Conservation (phyloP, 1,140 invertebrate species). For the Solen grandis region DNA sequence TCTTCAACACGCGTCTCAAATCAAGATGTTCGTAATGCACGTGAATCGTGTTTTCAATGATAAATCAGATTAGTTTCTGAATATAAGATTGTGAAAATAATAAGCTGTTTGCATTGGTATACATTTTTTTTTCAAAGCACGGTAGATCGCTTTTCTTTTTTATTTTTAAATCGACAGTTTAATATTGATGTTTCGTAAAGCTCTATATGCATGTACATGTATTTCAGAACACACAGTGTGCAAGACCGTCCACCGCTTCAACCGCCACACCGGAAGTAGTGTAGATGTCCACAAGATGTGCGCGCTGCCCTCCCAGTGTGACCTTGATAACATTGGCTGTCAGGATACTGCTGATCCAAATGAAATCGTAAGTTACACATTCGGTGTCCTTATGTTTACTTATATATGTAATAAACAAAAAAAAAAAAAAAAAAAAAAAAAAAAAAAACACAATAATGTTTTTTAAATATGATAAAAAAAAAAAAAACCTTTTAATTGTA, state of each 20-base stretch:
- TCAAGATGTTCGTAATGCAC: background rate
- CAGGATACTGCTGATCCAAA: constrained; percentile 2
- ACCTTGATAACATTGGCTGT: constrained; percentile 56
- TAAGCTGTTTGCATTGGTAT: background rate
- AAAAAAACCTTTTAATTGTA: background rate
- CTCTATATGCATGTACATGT: background rate
- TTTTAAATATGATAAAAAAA: background rate
- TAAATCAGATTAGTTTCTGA: background rate
- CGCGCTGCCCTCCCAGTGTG: constrained; percentile 54
- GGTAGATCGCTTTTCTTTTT: background rate
- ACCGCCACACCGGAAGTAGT: constrained; percentile 31
- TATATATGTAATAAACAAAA: background rate
- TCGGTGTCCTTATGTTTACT: background rate
- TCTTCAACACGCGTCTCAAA: no score
- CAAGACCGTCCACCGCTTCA: constrained; percentile 60
- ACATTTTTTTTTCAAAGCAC: background rate
- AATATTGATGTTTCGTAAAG: background rate
- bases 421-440: background rate
- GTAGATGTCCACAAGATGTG: constrained; percentile 61
- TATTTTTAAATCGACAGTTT: background rate
- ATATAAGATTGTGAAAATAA: background rate
- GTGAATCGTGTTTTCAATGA: background rate
- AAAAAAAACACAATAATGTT: background rate
- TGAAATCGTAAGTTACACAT: constrained; percentile 31
- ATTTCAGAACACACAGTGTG: constrained; percentile 65